Evolutionary conservation across 2,888 invertebrate species (phyloP).

Genomic region (Crematogaster levior): DNA sequence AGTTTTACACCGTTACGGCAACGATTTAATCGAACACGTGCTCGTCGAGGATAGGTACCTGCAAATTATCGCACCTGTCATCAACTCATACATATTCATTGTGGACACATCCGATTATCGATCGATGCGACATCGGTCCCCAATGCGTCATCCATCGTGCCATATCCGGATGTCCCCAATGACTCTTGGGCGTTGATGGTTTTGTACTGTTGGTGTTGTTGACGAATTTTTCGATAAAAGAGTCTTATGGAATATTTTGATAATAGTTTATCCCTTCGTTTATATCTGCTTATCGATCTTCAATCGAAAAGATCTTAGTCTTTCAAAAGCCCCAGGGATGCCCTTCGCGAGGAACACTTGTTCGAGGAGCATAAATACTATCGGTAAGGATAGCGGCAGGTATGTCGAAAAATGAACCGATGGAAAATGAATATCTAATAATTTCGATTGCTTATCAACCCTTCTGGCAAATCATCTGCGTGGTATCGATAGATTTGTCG

Average conservation of each 20-base stretch:
- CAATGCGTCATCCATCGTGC: slow-evolving; percentile 10
- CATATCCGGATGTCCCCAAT: slow-evolving; percentile 8
- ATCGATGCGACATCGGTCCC: slow-evolving; percentile 13
- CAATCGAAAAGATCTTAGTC: not conserved
- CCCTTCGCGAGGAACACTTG: not conserved
- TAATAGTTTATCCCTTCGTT: not conserved
- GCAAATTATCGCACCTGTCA: slow-evolving; percentile 15
- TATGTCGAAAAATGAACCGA: slow-evolving; percentile 37
- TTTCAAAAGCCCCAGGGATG: not conserved
- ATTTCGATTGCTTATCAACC: no score
- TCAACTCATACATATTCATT: slow-evolving; percentile 2
- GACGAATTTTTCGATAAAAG: not conserved
- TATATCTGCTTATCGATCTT: not conserved
- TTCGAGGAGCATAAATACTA: not conserved
- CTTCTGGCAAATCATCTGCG: no score
- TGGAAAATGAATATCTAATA: no score
- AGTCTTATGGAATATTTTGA: not conserved
- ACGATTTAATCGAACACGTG: not conserved
- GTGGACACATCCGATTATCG: slow-evolving; percentile 22
- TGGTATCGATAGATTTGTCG: no score
- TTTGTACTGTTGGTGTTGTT: not conserved
- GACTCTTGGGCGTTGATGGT: not conserved
- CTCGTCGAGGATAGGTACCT: not conserved
- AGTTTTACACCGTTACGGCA: not conserved
- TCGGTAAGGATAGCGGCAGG: not conserved